Percentiles rank a stretch among this genome's conserved stretches.
Evolutionary conservation across 2,888 invertebrate species (phyloP).

Genomic region (Eupithecia abbreviata): DNA sequence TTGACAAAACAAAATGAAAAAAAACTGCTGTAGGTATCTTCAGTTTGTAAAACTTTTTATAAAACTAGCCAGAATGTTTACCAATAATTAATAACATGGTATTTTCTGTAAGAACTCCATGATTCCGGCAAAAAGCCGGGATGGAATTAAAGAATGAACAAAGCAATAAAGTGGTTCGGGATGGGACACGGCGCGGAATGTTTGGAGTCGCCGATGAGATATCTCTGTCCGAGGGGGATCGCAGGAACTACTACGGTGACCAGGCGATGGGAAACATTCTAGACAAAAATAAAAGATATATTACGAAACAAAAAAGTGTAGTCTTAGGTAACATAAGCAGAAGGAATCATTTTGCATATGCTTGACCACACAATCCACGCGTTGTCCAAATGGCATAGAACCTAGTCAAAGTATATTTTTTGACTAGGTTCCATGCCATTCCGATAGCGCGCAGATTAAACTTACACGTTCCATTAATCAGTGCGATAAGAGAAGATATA

Average conservation of each 20-base stretch:
- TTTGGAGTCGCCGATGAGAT: conserved; percentile 33
- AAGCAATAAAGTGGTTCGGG: conserved; percentile 41
- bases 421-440: background rate
- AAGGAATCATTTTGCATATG: background rate
- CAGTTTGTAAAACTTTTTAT: background rate
- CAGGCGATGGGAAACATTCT: conserved; percentile 7
- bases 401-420: background rate
- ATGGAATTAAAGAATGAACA: conserved; percentile 36
- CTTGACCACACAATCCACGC: no score
- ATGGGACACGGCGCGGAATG: conserved; percentile 32
- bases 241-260: conserved; percentile 25
- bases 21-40: background rate
- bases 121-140: conserved; percentile 25
- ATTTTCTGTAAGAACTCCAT: conserved; percentile 15
- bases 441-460: background rate
- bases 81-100: background rate
- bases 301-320: background rate
- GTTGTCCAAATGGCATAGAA: no score
- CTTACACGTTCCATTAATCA: no score
- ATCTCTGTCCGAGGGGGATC: conserved; percentile 36
- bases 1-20: background rate
- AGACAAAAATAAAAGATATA: background rate
- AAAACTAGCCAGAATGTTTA: background rate
- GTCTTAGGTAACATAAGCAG: no score
- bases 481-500: no score